Conservation (phyloP, 1,140 invertebrate species). For the Eriocheir sinensis region DNA sequence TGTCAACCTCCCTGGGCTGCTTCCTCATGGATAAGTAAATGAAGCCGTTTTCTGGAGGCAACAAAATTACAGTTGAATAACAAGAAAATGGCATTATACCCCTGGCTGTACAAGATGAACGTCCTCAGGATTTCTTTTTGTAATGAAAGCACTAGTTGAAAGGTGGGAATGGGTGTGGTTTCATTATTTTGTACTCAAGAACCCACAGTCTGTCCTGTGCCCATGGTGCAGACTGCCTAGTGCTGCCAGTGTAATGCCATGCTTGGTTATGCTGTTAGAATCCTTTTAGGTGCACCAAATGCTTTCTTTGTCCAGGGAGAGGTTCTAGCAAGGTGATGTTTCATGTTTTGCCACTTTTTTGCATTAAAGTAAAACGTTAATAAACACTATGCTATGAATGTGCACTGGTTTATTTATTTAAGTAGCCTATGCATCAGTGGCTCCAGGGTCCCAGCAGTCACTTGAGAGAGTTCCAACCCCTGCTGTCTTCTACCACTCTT, state of each 20-base stretch:
- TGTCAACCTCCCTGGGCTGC: neutral
- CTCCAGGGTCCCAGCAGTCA: too few relatives aligned
- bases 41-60: neutral
- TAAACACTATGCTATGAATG: neutral
- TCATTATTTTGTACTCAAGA: neutral
- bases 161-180: neutral
- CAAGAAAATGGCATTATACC: neutral
- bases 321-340: constrained; percentile 23
- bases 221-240: neutral
- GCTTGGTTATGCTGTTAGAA: neutral
- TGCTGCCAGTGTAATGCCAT: neutral
- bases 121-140: neutral
- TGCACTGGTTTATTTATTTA: too few relatives aligned
- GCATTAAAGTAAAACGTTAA: constrained; percentile 15
- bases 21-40: neutral
- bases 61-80: neutral
- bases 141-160: neutral
- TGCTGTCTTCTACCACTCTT: too few relatives aligned
- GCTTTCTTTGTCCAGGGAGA: neutral
- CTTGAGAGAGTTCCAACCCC: too few relatives aligned
- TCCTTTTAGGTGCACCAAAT: neutral
- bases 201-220: too few relatives aligned
- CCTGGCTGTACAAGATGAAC: neutral
- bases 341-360: constrained; percentile 1
- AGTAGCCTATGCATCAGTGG: too few relatives aligned